These are phyloP conservation scores for Desmodus rotundus DNA, from an alignment of 2,113 vertebrate species.

Conservation along the genomic window DNA sequence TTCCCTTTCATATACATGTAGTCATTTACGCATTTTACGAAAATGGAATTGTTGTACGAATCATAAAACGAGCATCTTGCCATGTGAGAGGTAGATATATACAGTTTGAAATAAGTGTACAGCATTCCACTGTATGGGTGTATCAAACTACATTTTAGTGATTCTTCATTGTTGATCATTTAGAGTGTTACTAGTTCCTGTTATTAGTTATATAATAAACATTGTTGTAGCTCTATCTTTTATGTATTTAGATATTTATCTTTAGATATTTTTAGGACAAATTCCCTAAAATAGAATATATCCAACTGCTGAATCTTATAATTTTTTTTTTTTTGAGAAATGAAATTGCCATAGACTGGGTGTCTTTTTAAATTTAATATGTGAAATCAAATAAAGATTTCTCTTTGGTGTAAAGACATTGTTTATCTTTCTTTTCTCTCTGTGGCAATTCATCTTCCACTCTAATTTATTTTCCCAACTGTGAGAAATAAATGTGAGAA, in stretches of 20 bases:
- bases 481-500: background rate
- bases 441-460: background rate
- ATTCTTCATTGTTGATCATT: background rate
- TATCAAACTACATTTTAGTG: background rate
- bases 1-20: background rate
- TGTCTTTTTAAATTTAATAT: slow-evolving; percentile 35
- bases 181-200: background rate
- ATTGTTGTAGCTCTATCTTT: slow-evolving; percentile 1
- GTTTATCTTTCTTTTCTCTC: background rate
- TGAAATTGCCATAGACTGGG: background rate
- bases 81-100: background rate
- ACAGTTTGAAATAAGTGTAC: background rate
- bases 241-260: background rate
- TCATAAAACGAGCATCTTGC: background rate
- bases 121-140: background rate
- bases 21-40: background rate
- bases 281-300: background rate
- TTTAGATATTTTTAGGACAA: background rate
- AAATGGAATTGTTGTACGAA: background rate
- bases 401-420: background rate
- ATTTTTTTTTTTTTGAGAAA: background rate
- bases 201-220: background rate
- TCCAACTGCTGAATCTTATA: background rate
- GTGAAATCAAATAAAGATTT: slow-evolving; percentile 18
- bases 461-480: background rate